phyloP scores from a whole-genome alignment of 2,113 vertebrate genomes.

The Odobenus rosmarus region DNA sequence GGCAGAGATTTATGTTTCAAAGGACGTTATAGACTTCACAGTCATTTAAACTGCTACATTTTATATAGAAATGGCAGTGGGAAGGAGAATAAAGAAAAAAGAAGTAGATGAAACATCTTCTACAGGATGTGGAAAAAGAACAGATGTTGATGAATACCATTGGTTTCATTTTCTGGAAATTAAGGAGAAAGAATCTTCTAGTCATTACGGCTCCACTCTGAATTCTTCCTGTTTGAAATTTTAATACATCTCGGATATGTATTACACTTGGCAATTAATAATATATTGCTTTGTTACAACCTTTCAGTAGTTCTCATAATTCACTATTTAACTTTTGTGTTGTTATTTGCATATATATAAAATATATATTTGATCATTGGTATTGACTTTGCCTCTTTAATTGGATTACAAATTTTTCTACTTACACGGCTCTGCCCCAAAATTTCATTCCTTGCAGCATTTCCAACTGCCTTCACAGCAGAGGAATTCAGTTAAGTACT shows the following conservation, averaged over 20 bases:
- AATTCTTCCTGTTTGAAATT: not conserved
- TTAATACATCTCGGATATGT: not conserved
- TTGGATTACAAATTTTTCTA: not conserved
- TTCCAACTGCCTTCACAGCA: not conserved
- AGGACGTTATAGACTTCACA: accelerated
- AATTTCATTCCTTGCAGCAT: not conserved
- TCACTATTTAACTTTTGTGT: not conserved
- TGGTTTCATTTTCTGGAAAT: not conserved
- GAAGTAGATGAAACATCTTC: not conserved
- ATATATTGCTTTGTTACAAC: not conserved
- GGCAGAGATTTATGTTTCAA: not conserved
- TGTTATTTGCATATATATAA: not conserved
- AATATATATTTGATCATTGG: not conserved
- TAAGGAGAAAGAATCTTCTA: not conserved
- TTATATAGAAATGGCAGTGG: not conserved
- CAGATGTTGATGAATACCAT: not conserved
- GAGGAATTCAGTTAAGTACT: not conserved
- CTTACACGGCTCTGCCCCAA: not conserved
- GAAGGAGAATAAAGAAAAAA: not conserved
- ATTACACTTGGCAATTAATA: accelerated
- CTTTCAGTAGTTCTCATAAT: not conserved
- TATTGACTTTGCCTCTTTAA: not conserved
- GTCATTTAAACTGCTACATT: not conserved
- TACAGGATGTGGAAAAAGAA: not conserved
- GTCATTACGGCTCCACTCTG: not conserved